Evolutionary conservation across 2,888 invertebrate genomes (phyloP).

Genomic region (Epsilonema sp.): DNA sequence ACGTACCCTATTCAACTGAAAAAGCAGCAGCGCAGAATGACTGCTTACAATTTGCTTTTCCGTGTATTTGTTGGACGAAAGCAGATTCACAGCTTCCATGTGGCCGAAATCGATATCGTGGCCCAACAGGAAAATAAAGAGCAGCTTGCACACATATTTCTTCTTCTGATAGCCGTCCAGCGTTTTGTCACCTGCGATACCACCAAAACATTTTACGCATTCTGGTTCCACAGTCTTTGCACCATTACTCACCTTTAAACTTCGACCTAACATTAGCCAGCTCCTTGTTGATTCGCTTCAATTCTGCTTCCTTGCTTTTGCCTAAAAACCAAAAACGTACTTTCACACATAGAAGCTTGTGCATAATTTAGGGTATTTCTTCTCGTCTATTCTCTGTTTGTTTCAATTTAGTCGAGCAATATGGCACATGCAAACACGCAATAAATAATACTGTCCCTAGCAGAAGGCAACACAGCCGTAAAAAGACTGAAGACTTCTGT

Average conservation of each 20-base stretch:
- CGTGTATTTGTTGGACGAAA: slow-evolving; percentile 98
- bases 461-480: too few relatives aligned
- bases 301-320: slow-evolving; percentile 98
- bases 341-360: too few relatives aligned
- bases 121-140: slow-evolving; percentile 95
- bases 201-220: too few relatives aligned
- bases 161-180: slow-evolving; percentile 99
- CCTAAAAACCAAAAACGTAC: slow-evolving; percentile 42
- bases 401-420: too few relatives aligned
- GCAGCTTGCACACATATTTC: slow-evolving; percentile 97
- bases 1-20: neutral
- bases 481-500: too few relatives aligned
- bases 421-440: too few relatives aligned
- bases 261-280: slow-evolving; percentile 96
- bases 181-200: slow-evolving; percentile 63
- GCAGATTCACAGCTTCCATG: slow-evolving; percentile 98
- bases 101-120: slow-evolving; percentile 99
- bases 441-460: too few relatives aligned
- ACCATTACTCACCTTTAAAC: slow-evolving; percentile 95
- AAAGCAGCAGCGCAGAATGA: too few relatives aligned
- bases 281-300: slow-evolving; percentile 98
- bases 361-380: too few relatives aligned
- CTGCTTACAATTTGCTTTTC: slow-evolving; percentile 81
- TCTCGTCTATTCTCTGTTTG: too few relatives aligned
- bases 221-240: too few relatives aligned